Evolutionary conservation across 2,888 invertebrate genomes (phyloP), one percentile per base, ranked within the genome.

Genomic region (Allolobophora icterica): DNA sequence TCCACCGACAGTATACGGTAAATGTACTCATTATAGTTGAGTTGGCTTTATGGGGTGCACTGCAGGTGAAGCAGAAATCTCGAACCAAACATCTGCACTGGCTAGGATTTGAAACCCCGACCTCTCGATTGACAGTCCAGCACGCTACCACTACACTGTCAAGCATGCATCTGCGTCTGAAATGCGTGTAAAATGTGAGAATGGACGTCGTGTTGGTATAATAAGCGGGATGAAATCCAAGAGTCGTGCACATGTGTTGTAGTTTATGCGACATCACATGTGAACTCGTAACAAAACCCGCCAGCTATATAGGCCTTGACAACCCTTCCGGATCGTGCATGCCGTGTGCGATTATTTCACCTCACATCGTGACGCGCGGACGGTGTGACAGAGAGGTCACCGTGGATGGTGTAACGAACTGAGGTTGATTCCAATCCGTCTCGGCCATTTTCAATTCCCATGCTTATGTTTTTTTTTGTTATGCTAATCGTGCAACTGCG

Each of bases 221-320:
- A 15, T 33, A 89, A 89, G 34, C 38, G 71, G 71, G 90, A 58
- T 35, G 90, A 90, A 45, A 71, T 21, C 30, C 35, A 90, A 90
- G 58, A 71, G 34, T 24, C 5, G 90, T 52, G 34, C 21, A 38
- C 89, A 24, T 34, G 38, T 89, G 89, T 87, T 34, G 58, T 58
- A 90, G 21, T 58, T 71, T 71, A 71, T 71, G 71, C 71, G 71
- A 71, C 30, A 3, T n/a, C 71, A 71, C 71, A 71, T 71, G n/a
- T n/a, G 71, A 71, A 71, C 71, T n/a, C 30, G 71, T 71, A 71
- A 71, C n/a, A n/a, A 8, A 71, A 71, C 71, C 71, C 71, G 21
- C 38, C 38, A 52, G 52, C 52, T n/a, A 71, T 30, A 71, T 30
- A 71, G 0, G 71, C n/a, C 71, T 30, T n/a, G n/a, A n/a, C 71